A percentile compares a stretch with the other conserved stretches of the same genome.
phyloP scores from a whole-genome alignment of 2,888 invertebrate genomes.

The Yponomeuta sedellus region DNA sequence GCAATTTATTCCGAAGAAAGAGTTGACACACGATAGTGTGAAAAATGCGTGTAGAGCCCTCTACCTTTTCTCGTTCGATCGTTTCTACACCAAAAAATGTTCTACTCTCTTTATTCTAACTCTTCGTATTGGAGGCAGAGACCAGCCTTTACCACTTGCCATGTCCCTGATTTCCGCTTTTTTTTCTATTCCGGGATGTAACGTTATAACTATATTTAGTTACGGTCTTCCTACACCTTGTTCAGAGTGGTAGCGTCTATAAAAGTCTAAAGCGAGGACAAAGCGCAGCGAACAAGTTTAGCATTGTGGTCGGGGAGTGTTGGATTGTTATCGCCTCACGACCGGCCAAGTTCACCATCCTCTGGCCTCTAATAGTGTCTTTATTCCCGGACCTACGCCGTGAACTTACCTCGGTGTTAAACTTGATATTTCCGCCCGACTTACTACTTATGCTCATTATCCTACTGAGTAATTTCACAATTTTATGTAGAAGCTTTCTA shows the following conservation, averaged over 20 bases:
- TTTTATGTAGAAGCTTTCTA: constrained; percentile 13
- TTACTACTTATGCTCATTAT: neutral
- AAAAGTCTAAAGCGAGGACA: constrained; percentile 19
- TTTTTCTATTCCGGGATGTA: too few relatives aligned
- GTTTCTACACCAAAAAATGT: too few relatives aligned
- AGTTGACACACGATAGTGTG: too few relatives aligned
- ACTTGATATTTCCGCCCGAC: neutral
- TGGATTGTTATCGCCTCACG: constrained; percentile 33
- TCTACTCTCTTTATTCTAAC: too few relatives aligned
- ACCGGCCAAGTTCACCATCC: constrained; percentile 24
- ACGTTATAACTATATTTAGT: neutral
- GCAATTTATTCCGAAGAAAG: too few relatives aligned
- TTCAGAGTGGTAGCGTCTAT: neutral
- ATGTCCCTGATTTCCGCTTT: too few relatives aligned
- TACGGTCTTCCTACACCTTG: neutral
- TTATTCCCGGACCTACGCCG: constrained; percentile 6
- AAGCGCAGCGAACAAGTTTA: constrained; percentile 19
- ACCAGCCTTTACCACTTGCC: too few relatives aligned
- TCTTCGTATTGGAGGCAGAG: too few relatives aligned
- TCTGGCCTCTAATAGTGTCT: constrained; percentile 13
- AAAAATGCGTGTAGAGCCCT: too few relatives aligned
- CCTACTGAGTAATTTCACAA: constrained; percentile 2
- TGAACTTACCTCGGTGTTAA: neutral
- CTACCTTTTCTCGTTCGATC: too few relatives aligned
- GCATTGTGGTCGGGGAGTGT: constrained; percentile 19